phyloP scores from a whole-genome alignment of 2,888 invertebrate species.

The Sipha maydis region DNA sequence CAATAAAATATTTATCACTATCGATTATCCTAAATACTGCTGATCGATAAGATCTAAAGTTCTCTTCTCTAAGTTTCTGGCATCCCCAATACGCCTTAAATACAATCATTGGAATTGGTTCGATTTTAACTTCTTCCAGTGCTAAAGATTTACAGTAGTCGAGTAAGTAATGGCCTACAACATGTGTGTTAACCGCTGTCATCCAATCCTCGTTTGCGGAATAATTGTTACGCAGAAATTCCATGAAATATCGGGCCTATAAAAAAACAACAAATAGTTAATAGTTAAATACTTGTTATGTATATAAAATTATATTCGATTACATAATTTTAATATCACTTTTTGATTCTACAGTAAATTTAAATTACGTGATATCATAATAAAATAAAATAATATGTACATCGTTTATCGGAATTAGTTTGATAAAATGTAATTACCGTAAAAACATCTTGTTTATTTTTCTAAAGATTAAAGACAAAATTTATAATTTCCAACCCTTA shows the following conservation, averaged over 20 bases:
- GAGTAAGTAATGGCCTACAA: not conserved
- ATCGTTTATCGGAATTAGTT: too few species aligned
- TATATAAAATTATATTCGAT: too few species aligned
- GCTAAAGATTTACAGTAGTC: constrained; percentile 39
- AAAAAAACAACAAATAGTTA: not conserved
- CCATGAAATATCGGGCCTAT: constrained; percentile 47
- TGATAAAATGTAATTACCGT: too few species aligned
- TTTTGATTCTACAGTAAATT: too few species aligned
- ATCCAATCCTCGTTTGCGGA: not conserved
- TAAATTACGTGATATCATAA: too few species aligned
- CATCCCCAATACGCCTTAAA: not conserved
- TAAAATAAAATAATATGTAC: too few species aligned
- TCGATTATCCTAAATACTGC: constrained; percentile 29
- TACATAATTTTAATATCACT: too few species aligned
- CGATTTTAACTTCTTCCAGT: constrained; percentile 36
- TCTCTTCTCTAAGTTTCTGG: not conserved
- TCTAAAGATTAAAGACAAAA: too few species aligned
- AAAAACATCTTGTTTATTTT: too few species aligned
- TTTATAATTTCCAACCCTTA: too few species aligned
- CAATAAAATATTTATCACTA: constrained; percentile 13
- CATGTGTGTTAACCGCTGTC: constrained; percentile 23
- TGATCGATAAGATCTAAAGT: constrained; percentile 22
- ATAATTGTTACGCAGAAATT: constrained; percentile 31
- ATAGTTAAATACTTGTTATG: not conserved
- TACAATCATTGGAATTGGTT: constrained; percentile 35